These are phyloP conservation scores for Babyrousa celebensis DNA, from an alignment of 2,797 vertebrate species.

Conservation along the genomic window DNA sequence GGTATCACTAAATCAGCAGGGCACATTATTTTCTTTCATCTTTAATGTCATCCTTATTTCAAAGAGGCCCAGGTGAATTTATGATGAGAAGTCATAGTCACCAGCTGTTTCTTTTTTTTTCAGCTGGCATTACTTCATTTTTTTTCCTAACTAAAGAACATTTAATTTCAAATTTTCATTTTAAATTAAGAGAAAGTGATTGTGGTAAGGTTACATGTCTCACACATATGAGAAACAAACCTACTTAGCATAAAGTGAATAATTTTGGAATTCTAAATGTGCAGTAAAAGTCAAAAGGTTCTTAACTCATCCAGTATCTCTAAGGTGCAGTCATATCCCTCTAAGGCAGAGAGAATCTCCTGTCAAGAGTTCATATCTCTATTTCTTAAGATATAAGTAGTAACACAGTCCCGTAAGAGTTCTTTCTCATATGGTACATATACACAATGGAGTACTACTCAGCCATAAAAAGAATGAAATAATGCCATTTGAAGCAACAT, in stretches of 20 bases:
- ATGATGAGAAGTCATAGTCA: slow-evolving; percentile 2
- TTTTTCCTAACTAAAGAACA: neutral
- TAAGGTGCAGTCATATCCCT: neutral
- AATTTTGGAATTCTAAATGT: slow-evolving; percentile 41
- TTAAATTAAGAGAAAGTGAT: slow-evolving; percentile 51
- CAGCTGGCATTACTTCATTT: neutral
- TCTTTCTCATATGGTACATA: neutral
- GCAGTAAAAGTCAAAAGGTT: neutral
- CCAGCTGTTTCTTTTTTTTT: neutral
- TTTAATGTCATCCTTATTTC: slow-evolving; percentile 47
- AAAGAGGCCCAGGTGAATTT: neutral
- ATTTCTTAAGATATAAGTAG: neutral
- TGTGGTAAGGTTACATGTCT: neutral
- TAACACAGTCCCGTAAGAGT: neutral
- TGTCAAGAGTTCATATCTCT: neutral
- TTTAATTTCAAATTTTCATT: slow-evolving; percentile 35
- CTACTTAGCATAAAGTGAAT: slow-evolving; percentile 19
- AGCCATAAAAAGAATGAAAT: too few relatives aligned
- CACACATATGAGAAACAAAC: neutral
- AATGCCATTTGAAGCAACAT: too few relatives aligned
- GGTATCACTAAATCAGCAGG: neutral
- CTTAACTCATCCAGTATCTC: neutral
- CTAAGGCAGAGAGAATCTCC: neutral
- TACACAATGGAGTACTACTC: too few relatives aligned
- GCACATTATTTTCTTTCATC: neutral